A percentile compares a stretch with the other conserved stretches of the same genome.
phyloP scores from a whole-genome alignment of 1,140 invertebrate species.

The Ceratina australensis region DNA sequence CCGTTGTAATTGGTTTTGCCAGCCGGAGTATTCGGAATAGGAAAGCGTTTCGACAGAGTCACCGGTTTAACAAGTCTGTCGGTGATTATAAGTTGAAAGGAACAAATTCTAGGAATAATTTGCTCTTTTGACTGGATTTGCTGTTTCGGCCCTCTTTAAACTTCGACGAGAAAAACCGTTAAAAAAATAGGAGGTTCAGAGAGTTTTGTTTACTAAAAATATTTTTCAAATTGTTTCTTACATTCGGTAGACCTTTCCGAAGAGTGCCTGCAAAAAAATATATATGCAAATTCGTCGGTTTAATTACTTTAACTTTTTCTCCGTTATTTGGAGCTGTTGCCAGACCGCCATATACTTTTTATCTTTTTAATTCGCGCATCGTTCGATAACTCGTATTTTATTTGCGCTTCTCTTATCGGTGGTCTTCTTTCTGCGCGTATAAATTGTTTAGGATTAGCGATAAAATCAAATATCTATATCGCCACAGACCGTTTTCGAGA shows the following conservation, averaged over 20 bases:
- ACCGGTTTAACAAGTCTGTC: not conserved
- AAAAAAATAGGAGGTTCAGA: not conserved
- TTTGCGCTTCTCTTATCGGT: not conserved
- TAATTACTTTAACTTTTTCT: conserved; percentile 20
- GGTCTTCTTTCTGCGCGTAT: not conserved
- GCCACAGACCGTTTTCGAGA: too few relatives aligned
- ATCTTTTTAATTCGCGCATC: not conserved
- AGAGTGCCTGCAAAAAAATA: not conserved
- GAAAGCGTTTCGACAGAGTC: not conserved
- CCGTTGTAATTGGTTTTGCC: not conserved
- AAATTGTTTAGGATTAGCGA: too few relatives aligned
- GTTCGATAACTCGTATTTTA: conserved; percentile 1
- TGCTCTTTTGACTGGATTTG: not conserved
- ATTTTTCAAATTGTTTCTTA: too few relatives aligned
- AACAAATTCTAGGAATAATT: conserved; percentile 10
- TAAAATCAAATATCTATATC: too few relatives aligned
- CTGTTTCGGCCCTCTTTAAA: not conserved
- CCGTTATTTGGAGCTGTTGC: not conserved
- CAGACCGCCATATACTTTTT: conserved; percentile 6
- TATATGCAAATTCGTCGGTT: too few relatives aligned
- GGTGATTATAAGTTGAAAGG: not conserved
- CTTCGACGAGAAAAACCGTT: not conserved
- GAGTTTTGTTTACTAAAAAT: too few relatives aligned
- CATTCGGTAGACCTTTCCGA: too few relatives aligned
- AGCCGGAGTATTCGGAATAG: not conserved